Percentiles rank a stretch among this genome's conserved stretches.
These are phyloP conservation scores for Glossosoma conforme DNA, from an alignment of 1,140 invertebrate species.

Conservation along the genomic window DNA sequence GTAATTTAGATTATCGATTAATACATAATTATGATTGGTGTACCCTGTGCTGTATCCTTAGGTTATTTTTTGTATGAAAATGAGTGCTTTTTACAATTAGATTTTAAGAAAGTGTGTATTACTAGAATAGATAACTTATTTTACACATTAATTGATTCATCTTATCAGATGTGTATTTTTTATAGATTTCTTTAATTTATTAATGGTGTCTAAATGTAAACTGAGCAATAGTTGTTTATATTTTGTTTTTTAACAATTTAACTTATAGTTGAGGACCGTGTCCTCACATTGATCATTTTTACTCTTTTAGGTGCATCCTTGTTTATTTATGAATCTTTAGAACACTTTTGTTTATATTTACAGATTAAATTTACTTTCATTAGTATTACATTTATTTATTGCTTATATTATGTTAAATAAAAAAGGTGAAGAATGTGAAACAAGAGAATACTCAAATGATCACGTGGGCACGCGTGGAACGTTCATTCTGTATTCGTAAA, in stretches of 20 bases:
- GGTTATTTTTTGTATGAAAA: constrained; percentile 31
- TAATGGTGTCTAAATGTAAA: constrained; percentile 7
- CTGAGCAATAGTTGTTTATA: constrained; percentile 6
- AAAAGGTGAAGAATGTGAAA: not conserved
- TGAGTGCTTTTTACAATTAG: constrained; percentile 31
- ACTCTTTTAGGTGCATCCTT: not conserved
- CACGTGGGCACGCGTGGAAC: not conserved
- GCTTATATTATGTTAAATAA: not conserved
- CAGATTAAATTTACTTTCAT: constrained; percentile 1
- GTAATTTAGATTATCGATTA: constrained; percentile 26
- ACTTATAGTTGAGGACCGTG: not conserved
- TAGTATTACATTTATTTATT: not conserved
- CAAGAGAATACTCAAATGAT: constrained; percentile 22
- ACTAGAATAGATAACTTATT: constrained; percentile 31
- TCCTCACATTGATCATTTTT: constrained; percentile 1
- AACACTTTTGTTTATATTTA: not conserved
- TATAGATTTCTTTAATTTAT: constrained; percentile 19
- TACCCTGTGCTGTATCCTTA: constrained; percentile 31
- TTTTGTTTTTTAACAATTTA: not conserved
- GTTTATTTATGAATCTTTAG: not conserved
- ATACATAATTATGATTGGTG: constrained; percentile 22
- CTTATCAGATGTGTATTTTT: constrained; percentile 18
- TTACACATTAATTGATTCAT: constrained; percentile 17
- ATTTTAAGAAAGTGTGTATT: constrained; percentile 31
- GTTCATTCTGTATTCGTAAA: constrained; percentile 8